Conservation (phyloP, 2,888 invertebrate genomes). For the Rhynchonema sp. region DNA sequence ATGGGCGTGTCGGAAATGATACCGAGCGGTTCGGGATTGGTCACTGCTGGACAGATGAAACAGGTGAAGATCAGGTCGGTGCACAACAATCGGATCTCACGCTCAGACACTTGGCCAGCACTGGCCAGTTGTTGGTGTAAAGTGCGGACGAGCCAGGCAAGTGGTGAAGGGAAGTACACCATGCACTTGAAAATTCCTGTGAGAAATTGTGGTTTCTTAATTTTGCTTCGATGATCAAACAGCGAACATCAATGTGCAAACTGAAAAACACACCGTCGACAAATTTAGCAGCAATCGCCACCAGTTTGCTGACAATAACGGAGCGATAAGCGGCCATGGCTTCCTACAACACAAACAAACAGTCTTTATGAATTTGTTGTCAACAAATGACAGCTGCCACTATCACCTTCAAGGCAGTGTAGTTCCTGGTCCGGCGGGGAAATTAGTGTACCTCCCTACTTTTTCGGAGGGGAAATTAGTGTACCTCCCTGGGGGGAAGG, state of each 20-base stretch:
- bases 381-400: no score
- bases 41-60: conserved; percentile 85
- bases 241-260: no score
- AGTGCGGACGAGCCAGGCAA: conserved; percentile 74
- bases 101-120: background rate
- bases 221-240: no score
- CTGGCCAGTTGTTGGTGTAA: conserved; percentile 48
- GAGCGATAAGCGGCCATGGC: conserved; percentile 58
- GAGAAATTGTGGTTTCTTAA: background rate
- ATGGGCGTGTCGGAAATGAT: conserved; percentile 71
- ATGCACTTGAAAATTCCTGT: background rate
- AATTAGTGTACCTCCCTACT: no score
- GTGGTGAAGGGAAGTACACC: conserved; percentile 45
- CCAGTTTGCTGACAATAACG: conserved; percentile 46
- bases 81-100: conserved; percentile 41
- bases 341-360: no score
- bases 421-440: no score
- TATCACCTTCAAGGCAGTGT: no score
- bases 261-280: background rate
- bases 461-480: no score
- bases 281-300: conserved; percentile 49
- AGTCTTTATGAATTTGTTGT: no score
- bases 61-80: conserved; percentile 77
- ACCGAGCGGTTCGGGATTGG: conserved; percentile 83
- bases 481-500: no score